Percentiles rank a stretch among this genome's conserved stretches.
These are phyloP conservation scores for Drosophila neutralis DNA, from an alignment of 2,888 invertebrate species.

Conservation along the genomic window DNA sequence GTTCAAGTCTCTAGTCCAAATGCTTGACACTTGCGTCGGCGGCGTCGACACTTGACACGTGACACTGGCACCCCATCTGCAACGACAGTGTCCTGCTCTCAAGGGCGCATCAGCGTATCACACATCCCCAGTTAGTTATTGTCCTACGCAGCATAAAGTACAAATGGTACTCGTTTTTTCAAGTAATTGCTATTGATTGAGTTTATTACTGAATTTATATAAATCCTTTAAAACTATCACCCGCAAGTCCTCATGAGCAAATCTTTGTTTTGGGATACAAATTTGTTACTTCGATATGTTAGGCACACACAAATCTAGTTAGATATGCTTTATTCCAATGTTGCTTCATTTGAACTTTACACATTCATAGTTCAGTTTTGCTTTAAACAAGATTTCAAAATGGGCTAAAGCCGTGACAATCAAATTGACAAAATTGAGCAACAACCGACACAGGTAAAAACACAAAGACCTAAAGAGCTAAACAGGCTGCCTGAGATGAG, in stretches of 20 bases:
- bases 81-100: conserved; percentile 34
- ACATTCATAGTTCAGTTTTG: background rate
- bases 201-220: background rate
- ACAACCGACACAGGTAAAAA: conserved; percentile 42
- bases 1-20: conserved; percentile 56
- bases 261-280: background rate
- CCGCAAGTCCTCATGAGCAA: background rate
- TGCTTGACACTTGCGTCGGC: conserved; percentile 73
- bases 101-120: conserved; percentile 31
- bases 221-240: background rate
- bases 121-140: background rate
- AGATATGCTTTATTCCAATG: background rate
- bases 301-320: background rate
- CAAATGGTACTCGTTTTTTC: background rate
- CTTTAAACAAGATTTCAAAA: background rate
- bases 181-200: background rate
- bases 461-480: conserved; percentile 13
- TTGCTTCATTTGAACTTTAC: background rate
- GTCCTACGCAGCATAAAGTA: background rate
- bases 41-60: conserved; percentile 73
- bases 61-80: conserved; percentile 36
- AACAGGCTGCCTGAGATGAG: conserved; percentile 20
- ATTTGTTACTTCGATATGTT: background rate
- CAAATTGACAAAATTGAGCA: conserved; percentile 71
- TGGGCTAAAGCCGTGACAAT: conserved; percentile 49